A percentile compares a stretch with the other conserved stretches of the same genome.
Conservation (phyloP, 2,888 invertebrate genomes). For the Dryobota labecula region DNA sequence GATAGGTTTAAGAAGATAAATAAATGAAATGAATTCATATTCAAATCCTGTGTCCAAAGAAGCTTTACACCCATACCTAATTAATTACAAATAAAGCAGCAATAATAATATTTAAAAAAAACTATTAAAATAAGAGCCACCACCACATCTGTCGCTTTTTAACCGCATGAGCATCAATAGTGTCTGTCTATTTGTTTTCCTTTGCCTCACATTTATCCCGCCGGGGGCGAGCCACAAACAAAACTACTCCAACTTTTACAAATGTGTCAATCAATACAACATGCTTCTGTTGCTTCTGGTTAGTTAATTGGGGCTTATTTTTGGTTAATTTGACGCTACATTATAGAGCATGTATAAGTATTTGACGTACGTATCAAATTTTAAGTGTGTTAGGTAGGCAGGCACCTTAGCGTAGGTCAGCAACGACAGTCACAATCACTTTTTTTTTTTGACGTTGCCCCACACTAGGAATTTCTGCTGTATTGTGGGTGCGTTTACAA, state of each 20-base stretch:
- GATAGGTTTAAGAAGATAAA: no score
- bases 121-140: conserved; percentile 42
- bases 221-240: conserved; percentile 63
- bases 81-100: conserved; percentile 19
- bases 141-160: conserved; percentile 62
- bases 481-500: no score
- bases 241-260: conserved; percentile 51
- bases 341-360: no score
- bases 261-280: conserved; percentile 72
- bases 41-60: not conserved
- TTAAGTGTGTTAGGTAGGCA: no score
- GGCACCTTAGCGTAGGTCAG: no score
- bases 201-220: conserved; percentile 76
- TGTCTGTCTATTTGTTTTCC: conserved; percentile 73
- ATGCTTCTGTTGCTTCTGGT: conserved; percentile 31
- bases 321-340: not conserved
- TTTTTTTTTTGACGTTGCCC: no score
- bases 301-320: conserved; percentile 26
- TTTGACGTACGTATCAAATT: not conserved
- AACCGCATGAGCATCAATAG: conserved; percentile 47
- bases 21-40: not conserved
- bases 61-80: conserved; percentile 10
- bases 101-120: conserved; percentile 12
- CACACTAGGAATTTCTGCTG: no score
- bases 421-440: not conserved